Percentiles rank a stretch among this genome's conserved stretches.
These are phyloP conservation scores for Esox masquinongy DNA, from an alignment of 2,797 vertebrate genomes.

Conservation along the genomic window DNA sequence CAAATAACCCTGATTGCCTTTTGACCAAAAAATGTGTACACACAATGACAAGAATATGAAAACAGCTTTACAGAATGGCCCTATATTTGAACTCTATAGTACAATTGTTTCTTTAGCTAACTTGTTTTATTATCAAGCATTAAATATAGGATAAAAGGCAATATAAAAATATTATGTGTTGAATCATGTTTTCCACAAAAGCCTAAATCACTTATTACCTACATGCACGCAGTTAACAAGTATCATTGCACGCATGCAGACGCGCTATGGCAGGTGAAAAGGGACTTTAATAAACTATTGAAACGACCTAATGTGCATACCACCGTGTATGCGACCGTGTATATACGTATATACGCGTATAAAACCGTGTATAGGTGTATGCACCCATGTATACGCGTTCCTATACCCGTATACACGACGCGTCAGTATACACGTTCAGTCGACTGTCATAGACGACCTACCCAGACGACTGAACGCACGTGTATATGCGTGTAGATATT, in stretches of 20 bases:
- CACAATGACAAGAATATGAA: constrained; percentile 9
- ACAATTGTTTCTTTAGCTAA: constrained; percentile 41
- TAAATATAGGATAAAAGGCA: constrained; percentile 48
- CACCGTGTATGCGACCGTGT: too few relatives aligned
- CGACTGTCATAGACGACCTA: too few relatives aligned
- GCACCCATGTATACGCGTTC: too few relatives aligned
- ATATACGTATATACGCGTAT: too few relatives aligned
- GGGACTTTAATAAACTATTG: too few relatives aligned
- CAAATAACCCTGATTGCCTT: constrained; percentile 38
- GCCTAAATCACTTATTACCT: background rate
- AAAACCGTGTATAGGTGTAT: too few relatives aligned
- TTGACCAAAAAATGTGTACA: constrained; percentile 18
- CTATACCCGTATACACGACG: too few relatives aligned
- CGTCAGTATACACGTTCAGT: too few relatives aligned
- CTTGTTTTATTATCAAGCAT: constrained; percentile 56
- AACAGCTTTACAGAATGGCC: constrained; percentile 13
- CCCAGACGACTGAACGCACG: too few relatives aligned
- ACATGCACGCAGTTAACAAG: constrained; percentile 26
- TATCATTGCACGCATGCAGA: constrained; percentile 7
- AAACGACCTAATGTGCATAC: too few relatives aligned
- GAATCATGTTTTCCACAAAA: background rate
- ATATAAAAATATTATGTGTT: constrained; percentile 44
- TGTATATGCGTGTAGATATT: too few relatives aligned
- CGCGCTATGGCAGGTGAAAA: too few relatives aligned
- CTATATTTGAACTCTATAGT: constrained; percentile 22